phyloP scores from a whole-genome alignment of 2,888 invertebrate genomes.

The Nomada fucata region DNA sequence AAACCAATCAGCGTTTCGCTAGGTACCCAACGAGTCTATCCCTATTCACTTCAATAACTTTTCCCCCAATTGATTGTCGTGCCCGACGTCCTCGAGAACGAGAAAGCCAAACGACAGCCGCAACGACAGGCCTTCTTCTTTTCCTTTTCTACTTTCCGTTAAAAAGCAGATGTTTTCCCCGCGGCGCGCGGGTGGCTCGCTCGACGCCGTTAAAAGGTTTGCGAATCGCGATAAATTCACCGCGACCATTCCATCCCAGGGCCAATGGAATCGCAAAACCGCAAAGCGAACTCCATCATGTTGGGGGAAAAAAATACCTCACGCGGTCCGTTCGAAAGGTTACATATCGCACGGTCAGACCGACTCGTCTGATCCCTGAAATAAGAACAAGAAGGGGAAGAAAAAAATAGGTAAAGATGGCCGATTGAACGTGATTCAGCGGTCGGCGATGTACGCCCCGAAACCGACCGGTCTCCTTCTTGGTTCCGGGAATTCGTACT shows the following conservation, averaged over 20 bases:
- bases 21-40: too few species aligned
- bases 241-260: not conserved
- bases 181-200: too few species aligned
- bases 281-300: not conserved
- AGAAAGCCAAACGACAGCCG: not conserved
- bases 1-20: too few species aligned
- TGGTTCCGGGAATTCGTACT: conserved; percentile 70
- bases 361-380: conserved; percentile 15
- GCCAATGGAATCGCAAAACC: conserved; percentile 3
- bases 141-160: not conserved
- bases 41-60: not conserved
- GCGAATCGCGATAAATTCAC: conserved; percentile 6
- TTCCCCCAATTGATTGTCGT: not conserved
- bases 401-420: conserved; percentile 75
- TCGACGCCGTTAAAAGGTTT: not conserved
- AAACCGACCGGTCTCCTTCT: conserved; percentile 61
- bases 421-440: conserved; percentile 77
- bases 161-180: not conserved
- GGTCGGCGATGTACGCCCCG: conserved; percentile 76
- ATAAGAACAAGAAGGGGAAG: conserved; percentile 40
- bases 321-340: conserved; percentile 24
- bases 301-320: not conserved
- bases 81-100: not conserved
- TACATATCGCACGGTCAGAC: conserved; percentile 13
- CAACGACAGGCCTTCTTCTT: not conserved